phyloP scores from a whole-genome alignment of 2,888 invertebrate species.

The Rotaria sp. region DNA sequence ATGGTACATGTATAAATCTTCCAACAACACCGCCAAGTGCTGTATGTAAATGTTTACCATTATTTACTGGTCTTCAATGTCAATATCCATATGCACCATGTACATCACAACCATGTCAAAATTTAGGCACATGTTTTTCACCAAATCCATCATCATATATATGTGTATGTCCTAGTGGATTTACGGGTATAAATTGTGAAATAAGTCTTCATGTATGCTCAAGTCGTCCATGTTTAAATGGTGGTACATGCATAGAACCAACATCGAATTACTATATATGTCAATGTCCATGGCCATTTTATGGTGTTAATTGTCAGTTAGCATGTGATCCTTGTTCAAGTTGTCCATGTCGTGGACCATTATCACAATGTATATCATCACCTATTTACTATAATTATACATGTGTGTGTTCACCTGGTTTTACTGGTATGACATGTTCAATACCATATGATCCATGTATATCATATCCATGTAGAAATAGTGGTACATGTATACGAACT shows the following conservation, averaged over 20 bases:
- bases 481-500: conserved; percentile 31
- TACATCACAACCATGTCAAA: conserved; percentile 30
- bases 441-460: conserved; percentile 21
- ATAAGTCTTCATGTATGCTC: conserved; percentile 31
- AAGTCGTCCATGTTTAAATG: conserved; percentile 37
- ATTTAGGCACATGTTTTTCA: conserved; percentile 34
- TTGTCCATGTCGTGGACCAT: conserved; percentile 28
- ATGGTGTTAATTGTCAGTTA: conserved; percentile 29
- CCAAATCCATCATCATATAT: background rate
- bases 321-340: background rate
- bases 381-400: conserved; percentile 19
- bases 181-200: conserved; percentile 31
- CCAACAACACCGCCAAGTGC: background rate
- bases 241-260: conserved; percentile 36
- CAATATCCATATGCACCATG: conserved; percentile 25
- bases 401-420: conserved; percentile 31
- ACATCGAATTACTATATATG: conserved; percentile 35
- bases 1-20: conserved; percentile 24
- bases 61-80: conserved; percentile 33
- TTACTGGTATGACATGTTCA: conserved; percentile 33
- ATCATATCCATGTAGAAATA: conserved; percentile 37
- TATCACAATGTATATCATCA: conserved; percentile 17
- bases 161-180: conserved; percentile 33
- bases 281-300: conserved; percentile 29
- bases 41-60: conserved; percentile 29